Evolutionary conservation across 2,888 invertebrate genomes (phyloP), one percentile per base, ranked within the genome.

Genomic region (Calameuta filiformis): DNA sequence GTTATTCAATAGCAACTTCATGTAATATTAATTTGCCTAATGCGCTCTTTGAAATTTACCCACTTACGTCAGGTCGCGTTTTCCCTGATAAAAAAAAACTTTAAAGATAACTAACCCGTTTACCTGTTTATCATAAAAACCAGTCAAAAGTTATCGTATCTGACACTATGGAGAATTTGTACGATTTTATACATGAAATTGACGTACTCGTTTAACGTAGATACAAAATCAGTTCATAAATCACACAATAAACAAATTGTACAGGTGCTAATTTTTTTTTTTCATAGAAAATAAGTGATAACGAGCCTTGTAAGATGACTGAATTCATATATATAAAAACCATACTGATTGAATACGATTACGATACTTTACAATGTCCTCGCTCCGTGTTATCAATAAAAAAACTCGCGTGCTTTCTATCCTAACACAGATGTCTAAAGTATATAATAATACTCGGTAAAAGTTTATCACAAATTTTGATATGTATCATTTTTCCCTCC

Each of bases 381-480:
- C 56, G 56, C 9, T 56, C 56, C 6, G 56, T 15, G 56, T 23
- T 23, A 23, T 56, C 56, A 56, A 56, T 23, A 9, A 23, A 56
- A 33, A 56, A 23, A 56, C 23, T 56, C 56, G 9, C 56, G 9
- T 56, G 23, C 23, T 56, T 1, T 23, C 56, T 56, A 56, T 23
- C 23, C 56, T 56, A 56, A 56, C 56, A 15, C 56, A 23, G 9
- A 56, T 15, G 23, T 56, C 56, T 56, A 2, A 15, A 56, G 9
- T 56, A 56, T 56, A 56, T 23, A 56, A 9, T 56, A 56, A 56
- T 71, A 71, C 33, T 71, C 34, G 71, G 9, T 35, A 71, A 71
- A 71, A 71, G 9, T 71, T 71, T 71, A 71, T 71, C 71, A 71
- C 71, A 71, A 71, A 71, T 71, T 71, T 71, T 34, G 71, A 71